Conservation (phyloP, 2,113 vertebrate genomes). For the Neopipo cinnamomea region DNA sequence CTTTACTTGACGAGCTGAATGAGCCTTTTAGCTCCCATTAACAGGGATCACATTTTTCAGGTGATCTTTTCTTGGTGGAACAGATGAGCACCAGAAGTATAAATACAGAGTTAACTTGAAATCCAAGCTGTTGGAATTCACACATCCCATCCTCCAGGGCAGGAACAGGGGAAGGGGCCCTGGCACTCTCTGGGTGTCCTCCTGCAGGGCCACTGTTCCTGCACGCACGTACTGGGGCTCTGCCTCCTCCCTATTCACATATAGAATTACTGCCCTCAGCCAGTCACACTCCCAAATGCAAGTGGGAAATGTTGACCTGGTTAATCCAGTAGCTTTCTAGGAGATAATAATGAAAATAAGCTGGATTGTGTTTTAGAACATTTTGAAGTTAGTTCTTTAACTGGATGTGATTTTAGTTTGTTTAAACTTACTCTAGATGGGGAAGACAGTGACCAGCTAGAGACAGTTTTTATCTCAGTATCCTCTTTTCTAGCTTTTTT, state of each 20-base stretch:
- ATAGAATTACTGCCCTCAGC: neutral
- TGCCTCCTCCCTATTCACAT: neutral
- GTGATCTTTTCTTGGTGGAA: neutral
- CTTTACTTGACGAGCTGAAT: neutral
- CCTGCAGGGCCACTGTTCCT: neutral
- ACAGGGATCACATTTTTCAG: constrained; percentile 13
- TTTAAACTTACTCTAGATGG: neutral
- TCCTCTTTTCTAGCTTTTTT: neutral
- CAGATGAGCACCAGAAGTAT: constrained; percentile 38
- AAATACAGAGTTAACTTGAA: constrained; percentile 33
- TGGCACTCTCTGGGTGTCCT: neutral
- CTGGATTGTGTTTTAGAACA: neutral
- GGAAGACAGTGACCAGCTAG: neutral
- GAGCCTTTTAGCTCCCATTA: neutral
- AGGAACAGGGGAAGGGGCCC: neutral
- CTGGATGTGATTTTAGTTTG: neutral
- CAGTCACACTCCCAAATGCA: neutral
- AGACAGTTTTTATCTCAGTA: neutral
- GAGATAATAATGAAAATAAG: neutral
- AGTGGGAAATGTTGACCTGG: neutral
- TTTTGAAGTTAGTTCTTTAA: neutral
- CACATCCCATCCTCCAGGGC: neutral
- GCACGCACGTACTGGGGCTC: constrained; percentile 3
- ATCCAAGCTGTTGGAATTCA: constrained; percentile 60
- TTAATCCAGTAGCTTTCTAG: neutral